Evolutionary conservation across 2,888 invertebrate genomes (phyloP), one percentile per base, ranked within the genome.

Genomic region (Napeogenes sylphis): DNA sequence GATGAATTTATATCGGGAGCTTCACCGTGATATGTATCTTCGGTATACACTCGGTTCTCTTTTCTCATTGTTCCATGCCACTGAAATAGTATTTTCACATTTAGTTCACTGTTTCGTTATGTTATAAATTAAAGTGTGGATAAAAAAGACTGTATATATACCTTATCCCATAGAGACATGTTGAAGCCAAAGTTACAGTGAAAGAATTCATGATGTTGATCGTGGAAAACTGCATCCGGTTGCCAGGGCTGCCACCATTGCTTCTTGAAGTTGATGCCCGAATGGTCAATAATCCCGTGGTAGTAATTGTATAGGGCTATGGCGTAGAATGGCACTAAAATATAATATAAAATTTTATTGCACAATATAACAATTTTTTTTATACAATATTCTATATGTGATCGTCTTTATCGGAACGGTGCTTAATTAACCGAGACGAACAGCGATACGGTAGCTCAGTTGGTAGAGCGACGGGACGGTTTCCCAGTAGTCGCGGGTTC

Each of bases 221-320:
- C 95, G 71, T 95, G 95, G 83, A 95, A 95, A 66, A 93, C 93
- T 0, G 93, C 93, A 70, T 94, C 93, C 0, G 94, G 94, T 77
- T 94, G 94, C 94, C 94, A 94, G 0, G 94, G 94, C 81, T 94
- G 94, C 94, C 94, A 94, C 94, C 94, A 95, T 57, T 90, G 86
- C 0, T 93, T 85, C 77, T 94, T 94, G 83, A 95, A 94, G 81
- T 93, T 92, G 69, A 95, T 91, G n/a, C n/a, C 95, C 0, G 94
- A 95, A 82, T 95, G 95, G 79, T 94, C 94, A 67, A 95, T 91
- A 74, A 95, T 94, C 3, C 94, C 95, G 74, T 95, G 94, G 78
- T 94, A 94, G 79, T 94, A 95, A 45, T 91, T 92, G 64, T 89
- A 87, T 2, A 89, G 64, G 0, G 78, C 80, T 2, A 89, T 70